These are phyloP conservation scores for Hirundichthys speculiger DNA, from an alignment of 2,113 vertebrate genomes.

Conservation along the genomic window DNA sequence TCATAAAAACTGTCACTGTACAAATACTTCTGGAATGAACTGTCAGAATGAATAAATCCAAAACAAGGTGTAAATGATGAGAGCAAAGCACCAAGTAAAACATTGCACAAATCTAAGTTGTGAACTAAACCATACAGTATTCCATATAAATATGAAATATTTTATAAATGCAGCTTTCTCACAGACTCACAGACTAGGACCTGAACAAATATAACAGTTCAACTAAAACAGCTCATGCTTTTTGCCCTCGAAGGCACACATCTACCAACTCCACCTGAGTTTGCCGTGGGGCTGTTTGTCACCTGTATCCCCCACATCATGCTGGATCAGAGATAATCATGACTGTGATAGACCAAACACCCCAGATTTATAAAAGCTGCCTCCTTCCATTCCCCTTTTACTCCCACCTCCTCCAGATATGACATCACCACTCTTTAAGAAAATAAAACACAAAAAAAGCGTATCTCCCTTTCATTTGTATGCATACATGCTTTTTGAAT, in stretches of 20 bases:
- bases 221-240: background rate
- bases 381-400: background rate
- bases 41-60: too few species aligned
- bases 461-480: background rate
- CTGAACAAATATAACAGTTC: slow-evolving; percentile 1
- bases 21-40: too few species aligned
- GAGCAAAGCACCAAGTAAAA: too few species aligned
- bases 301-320: slow-evolving; percentile 56
- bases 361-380: slow-evolving; percentile 12
- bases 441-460: background rate
- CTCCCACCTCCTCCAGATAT: background rate
- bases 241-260: slow-evolving; percentile 17
- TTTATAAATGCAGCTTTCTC: too few species aligned
- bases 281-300: slow-evolving; percentile 50
- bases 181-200: background rate
- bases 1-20: too few species aligned
- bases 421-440: background rate
- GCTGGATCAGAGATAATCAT: slow-evolving; percentile 42
- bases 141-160: too few species aligned
- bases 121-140: too few species aligned
- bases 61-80: too few species aligned
- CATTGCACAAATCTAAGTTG: too few species aligned
- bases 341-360: slow-evolving; percentile 24
- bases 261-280: slow-evolving; percentile 18
- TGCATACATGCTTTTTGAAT: background rate